Conservation (phyloP, 2,888 invertebrate genomes). For the Antitype chi region DNA sequence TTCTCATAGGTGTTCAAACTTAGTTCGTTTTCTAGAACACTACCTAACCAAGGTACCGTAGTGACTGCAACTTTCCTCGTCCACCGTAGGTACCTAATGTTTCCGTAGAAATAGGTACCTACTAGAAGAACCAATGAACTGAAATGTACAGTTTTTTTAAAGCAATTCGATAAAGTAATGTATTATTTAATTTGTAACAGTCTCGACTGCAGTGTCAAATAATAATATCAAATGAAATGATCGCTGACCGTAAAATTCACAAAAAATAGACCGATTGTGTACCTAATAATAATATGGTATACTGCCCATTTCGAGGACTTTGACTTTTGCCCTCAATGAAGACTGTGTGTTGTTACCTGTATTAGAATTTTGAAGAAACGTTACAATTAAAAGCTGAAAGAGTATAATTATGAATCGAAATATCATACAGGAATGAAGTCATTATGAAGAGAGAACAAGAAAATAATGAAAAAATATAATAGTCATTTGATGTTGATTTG, state of each 20-base stretch:
- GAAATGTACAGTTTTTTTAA: slow-evolving; percentile 7
- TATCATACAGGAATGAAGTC: background rate
- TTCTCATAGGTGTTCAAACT: slow-evolving; percentile 22
- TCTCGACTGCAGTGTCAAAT: slow-evolving; percentile 9
- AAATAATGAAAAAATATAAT: slow-evolving; percentile 1
- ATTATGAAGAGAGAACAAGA: background rate
- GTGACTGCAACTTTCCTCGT: background rate
- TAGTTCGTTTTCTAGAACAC: background rate
- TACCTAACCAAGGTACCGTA: background rate
- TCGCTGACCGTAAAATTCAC: slow-evolving; percentile 43
- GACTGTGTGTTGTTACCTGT: slow-evolving; percentile 20
- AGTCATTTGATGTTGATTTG: slow-evolving; percentile 10
- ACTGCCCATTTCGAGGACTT: slow-evolving; percentile 38
- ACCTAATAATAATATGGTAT: slow-evolving; percentile 22
- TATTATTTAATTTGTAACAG: slow-evolving; percentile 36
- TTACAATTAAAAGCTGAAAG: background rate
- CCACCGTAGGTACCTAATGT: background rate
- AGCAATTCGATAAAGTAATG: slow-evolving; percentile 17
- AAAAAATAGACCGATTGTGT: slow-evolving; percentile 32
- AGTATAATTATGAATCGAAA: background rate
- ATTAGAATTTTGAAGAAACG: background rate
- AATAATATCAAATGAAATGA: slow-evolving; percentile 21
- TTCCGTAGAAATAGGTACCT: background rate
- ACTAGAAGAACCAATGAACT: background rate
- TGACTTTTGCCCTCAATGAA: slow-evolving; percentile 20